phyloP scores from a whole-genome alignment of 2,888 invertebrate genomes.

The Uloborus plumipes region DNA sequence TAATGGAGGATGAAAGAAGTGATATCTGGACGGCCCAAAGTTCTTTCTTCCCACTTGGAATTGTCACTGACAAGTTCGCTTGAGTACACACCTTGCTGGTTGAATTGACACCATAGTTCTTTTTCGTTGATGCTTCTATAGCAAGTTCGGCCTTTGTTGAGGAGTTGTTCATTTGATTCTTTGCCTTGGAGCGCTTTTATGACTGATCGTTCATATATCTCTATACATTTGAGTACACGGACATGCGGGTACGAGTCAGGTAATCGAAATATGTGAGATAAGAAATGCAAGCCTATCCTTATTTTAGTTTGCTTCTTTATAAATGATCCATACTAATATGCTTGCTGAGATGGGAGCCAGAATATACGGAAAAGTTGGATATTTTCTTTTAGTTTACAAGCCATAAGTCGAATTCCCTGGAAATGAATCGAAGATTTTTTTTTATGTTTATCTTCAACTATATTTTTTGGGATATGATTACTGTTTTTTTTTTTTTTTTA shows the following conservation, averaged over 20 bases:
- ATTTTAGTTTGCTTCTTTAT: no score
- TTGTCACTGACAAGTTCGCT: conserved; percentile 53
- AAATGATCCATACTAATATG: no score
- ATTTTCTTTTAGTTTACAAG: no score
- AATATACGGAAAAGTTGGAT: no score
- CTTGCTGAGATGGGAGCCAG: no score
- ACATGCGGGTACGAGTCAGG: not conserved
- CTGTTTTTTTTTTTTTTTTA: no score
- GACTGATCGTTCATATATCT: conserved; percentile 22
- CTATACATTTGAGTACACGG: conserved; percentile 15
- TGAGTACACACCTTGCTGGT: conserved; percentile 50
- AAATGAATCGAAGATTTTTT: no score
- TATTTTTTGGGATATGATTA: no score
- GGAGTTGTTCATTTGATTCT: conserved; percentile 41
- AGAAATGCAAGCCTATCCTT: no score
- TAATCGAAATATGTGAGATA: conserved; percentile 21
- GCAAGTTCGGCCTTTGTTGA: conserved; percentile 28
- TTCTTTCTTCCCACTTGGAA: conserved; percentile 43
- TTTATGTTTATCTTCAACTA: no score
- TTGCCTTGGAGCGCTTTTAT: conserved; percentile 1
- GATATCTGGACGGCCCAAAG: conserved; percentile 34
- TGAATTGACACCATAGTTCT: conserved; percentile 54
- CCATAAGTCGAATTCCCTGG: no score
- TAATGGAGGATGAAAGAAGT: conserved; percentile 57
- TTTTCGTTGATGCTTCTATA: conserved; percentile 40